Base-by-base conservation (phyloP, 2,888 invertebrate species). In the Platycheirus albimanus region DNA sequence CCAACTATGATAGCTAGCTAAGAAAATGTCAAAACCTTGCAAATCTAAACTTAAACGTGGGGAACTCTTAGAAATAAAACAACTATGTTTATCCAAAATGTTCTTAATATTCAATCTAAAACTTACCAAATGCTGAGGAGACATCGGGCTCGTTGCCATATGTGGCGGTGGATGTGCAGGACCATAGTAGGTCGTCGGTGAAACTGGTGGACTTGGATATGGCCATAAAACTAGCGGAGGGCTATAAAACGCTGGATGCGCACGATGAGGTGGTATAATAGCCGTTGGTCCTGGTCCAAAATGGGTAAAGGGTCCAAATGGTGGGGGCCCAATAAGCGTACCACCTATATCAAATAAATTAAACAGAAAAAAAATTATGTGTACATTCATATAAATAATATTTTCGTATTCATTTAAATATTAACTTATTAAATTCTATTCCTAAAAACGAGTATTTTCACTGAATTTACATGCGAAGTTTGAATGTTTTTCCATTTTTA, bases 171-270 rank as follows among this genome's bases (percentile, higher is more conserved):
- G 89, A 72, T 90, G 90, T 20, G 94, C 93, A 1, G 93, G 93
- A 81, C 95, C 95, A 88, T 95, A 96, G 90, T 96, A 96, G 87
- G 95, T 96, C 41, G 97, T 97, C 0, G 98, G 98, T 47, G 97
- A 97, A 15, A 98, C 97, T 0, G 98, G 98, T 41, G 98, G 98
- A 87, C 97, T 97, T 52, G 98, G 97, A 92, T 98, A 98, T 0
- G 96, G 95, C 97, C 97, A 98, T 92, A 97, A 97, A 87, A 97
- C 94, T 80, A 95, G 93, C 66, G 94, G 94, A 30, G 94, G 94
- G 38, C 93, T 92, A 86, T 93, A 93, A 86, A 93, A 93, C 0
- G 90, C 88, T 13, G 91, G 91, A 72, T 92, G 91, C 43, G 89
- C 91, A 43, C 93, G 93, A 88, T 93, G 91, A 69, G 93, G 92